Evolutionary conservation across 2,888 invertebrate genomes (phyloP).

Genomic region (Noctua fimbriata): DNA sequence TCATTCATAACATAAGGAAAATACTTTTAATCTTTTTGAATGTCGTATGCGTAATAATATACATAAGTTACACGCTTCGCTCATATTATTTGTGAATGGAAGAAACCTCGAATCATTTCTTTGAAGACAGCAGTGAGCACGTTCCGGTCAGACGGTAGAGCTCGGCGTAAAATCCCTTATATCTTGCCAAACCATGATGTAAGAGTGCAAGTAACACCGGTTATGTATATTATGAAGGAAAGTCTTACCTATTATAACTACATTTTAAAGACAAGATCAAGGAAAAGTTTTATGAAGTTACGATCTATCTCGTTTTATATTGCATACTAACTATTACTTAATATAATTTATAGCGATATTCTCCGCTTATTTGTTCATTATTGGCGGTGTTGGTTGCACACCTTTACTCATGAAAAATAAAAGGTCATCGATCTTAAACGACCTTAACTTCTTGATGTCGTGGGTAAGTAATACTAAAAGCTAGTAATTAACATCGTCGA

Average conservation of each 20-base stretch:
- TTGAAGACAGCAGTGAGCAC: neutral
- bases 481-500: slow-evolving; percentile 41
- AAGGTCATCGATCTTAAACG: neutral
- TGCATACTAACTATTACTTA: neutral
- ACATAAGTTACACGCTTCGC: neutral
- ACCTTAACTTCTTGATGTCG: neutral
- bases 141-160: slow-evolving; percentile 9
- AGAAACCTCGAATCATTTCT: neutral
- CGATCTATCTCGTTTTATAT: neutral
- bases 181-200: slow-evolving; percentile 22
- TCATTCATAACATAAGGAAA: neutral
- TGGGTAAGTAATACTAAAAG: neutral
- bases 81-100: neutral
- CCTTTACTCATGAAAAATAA: neutral
- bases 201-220: slow-evolving; percentile 35
- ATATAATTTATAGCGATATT: neutral
- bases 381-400: neutral
- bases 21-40: neutral
- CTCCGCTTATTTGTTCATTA: neutral
- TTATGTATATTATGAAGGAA: slow-evolving; percentile 32
- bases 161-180: slow-evolving; percentile 16
- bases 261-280: slow-evolving; percentile 21
- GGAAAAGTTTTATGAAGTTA: slow-evolving; percentile 10
- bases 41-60: neutral
- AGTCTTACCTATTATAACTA: slow-evolving; percentile 1